Base-by-base conservation (phyloP, 2,797 vertebrate species). In the Hydrolagus colliei region DNA sequence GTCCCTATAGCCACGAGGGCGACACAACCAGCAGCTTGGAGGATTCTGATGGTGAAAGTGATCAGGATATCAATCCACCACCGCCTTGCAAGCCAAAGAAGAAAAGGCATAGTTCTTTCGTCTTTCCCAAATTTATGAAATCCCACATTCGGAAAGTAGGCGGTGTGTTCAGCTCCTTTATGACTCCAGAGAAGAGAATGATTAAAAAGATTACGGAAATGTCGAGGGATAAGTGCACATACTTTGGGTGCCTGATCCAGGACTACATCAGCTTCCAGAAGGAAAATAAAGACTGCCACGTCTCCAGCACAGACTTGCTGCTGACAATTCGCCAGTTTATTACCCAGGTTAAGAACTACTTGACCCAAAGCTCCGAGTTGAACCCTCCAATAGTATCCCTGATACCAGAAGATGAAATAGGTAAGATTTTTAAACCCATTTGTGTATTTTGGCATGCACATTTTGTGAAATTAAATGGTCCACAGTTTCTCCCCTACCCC, bases 341-440 rank as follows among this genome's bases (percentile, higher is more conserved):
- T 95, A 99, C 97, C 14, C 97, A 99, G 88, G 97, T 97, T 90
- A 99, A 99, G 93, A 97, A 96, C 86, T 99, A 98, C 88, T 92
- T 99, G 92, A 91, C 94, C 62, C 97, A 99, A 92, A 97, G 96
- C 90, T 98, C 97, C 0, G 97, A 99, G 91, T 93, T 99, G 52
- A 95, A 98, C 87, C 97, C 97, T 0, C 97, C 97, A 0, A 95
- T 99, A 0, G 97, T 99, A 89, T 98, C 97, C 0, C 93, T 99
- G 87, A 98, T 99, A 90, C 97, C 97, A 0, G 97, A 98, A 90
- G 97, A 98, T 89, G 96, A 97, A 89, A 99, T 98, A 62, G 97
- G 97, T 98, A 92, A 96, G 96, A 52, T 52, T 52, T 52, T 52
- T 52, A 52, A 52, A 52, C 2, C 41, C 41, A 3, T 52, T 6